Conservation (phyloP, 1,140 invertebrate species). For the Andrena cerasifolii region DNA sequence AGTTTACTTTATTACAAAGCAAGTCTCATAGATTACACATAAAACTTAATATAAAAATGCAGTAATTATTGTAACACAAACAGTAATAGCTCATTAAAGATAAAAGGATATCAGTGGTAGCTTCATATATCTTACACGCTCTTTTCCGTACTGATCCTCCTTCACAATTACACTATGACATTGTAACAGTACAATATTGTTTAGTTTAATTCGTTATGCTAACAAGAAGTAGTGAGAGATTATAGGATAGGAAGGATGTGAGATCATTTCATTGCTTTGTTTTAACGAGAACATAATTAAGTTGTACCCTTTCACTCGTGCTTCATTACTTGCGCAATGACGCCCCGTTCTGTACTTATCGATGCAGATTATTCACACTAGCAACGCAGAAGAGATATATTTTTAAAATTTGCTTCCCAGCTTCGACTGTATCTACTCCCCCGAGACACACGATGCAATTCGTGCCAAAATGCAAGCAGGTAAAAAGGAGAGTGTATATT, state of each 20-base stretch:
- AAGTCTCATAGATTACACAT: not conserved
- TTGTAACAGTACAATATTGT: constrained; percentile 53
- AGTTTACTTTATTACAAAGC: constrained; percentile 35
- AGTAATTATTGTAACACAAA: constrained; percentile 19
- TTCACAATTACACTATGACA: constrained; percentile 36
- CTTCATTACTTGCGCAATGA: constrained; percentile 27
- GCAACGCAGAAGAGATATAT: constrained; percentile 51
- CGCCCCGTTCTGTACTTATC: constrained; percentile 27
- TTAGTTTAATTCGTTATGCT: constrained; percentile 47
- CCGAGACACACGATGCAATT: constrained; percentile 38
- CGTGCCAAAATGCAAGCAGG: constrained; percentile 8
- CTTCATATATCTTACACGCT: constrained; percentile 28
- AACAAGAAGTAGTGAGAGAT: constrained; percentile 60
- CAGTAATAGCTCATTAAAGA: constrained; percentile 9
- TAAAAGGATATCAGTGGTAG: constrained; percentile 19
- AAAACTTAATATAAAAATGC: constrained; percentile 25
- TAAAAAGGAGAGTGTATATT: constrained; percentile 32
- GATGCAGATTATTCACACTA: constrained; percentile 56
- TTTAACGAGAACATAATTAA: constrained; percentile 58
- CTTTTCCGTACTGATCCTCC: constrained; percentile 48
- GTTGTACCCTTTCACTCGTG: constrained; percentile 29
- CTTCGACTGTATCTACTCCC: constrained; percentile 4
- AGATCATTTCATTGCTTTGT: constrained; percentile 71
- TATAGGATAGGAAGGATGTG: constrained; percentile 67
- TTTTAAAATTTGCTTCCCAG: not conserved